A percentile compares a stretch with the other conserved stretches of the same genome.
Conservation (phyloP, 2,113 vertebrate genomes). For the Ammodytes dubius region DNA sequence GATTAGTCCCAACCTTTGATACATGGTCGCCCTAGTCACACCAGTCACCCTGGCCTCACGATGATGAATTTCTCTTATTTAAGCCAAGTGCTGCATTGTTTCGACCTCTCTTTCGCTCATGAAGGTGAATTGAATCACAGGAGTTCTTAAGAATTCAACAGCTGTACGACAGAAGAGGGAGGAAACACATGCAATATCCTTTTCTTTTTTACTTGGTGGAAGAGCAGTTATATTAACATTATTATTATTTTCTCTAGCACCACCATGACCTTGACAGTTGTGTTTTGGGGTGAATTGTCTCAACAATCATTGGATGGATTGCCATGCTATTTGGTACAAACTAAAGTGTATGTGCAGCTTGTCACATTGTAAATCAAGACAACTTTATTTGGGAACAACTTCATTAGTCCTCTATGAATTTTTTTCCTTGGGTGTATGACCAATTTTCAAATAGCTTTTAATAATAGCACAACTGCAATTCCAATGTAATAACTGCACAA, state of each 20-base stretch:
- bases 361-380: no score
- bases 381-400: no score
- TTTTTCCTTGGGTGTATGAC: no score
- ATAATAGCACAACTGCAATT: no score
- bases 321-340: not conserved
- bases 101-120: constrained; percentile 37
- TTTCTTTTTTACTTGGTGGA: not conserved
- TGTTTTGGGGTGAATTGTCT: no score
- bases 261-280: no score
- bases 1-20: constrained; percentile 43
- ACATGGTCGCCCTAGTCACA: constrained; percentile 37
- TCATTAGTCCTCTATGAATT: no score
- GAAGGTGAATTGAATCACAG: constrained; percentile 59
- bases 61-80: constrained; percentile 49
- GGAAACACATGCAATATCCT: not conserved
- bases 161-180: not conserved
- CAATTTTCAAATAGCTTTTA: no score
- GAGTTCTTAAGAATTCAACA: constrained; percentile 39
- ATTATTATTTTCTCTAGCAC: no score
- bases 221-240: not conserved
- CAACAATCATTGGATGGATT: not conserved
- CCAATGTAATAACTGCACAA: no score
- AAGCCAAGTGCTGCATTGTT: constrained; percentile 24
- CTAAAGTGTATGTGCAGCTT: no score
- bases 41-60: not conserved